Conservation (phyloP, 2,888 invertebrate genomes). For the Caenorhabditis japonica region DNA sequence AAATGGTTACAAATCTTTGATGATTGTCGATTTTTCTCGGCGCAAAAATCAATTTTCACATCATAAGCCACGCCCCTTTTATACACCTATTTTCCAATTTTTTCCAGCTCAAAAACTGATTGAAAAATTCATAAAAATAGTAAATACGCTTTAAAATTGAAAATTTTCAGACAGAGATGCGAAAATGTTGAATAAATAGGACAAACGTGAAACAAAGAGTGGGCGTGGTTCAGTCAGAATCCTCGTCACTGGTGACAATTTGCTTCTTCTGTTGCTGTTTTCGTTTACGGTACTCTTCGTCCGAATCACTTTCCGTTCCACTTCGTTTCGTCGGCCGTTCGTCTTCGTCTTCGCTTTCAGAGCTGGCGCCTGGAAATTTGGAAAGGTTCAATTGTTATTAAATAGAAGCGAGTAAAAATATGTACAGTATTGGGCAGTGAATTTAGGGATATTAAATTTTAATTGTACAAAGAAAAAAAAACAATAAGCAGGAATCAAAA, state of each 20-base stretch:
- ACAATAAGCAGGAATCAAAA: neutral
- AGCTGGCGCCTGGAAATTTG: slow-evolving; percentile 45
- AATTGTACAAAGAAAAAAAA: no score
- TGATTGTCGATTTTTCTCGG: no score
- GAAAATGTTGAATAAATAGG: slow-evolving; percentile 4
- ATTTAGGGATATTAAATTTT: no score
- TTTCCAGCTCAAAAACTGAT: no score
- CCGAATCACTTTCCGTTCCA: slow-evolving; percentile 48
- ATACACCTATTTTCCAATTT: no score
- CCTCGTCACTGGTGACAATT: slow-evolving; percentile 64
- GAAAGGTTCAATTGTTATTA: no score
- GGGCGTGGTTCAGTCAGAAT: slow-evolving; percentile 52
- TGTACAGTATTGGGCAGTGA: no score
- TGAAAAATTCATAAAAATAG: neutral
- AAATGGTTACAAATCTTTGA: no score
- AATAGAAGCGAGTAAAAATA: no score
- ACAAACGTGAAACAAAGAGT: no score
- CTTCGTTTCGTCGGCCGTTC: slow-evolving; percentile 48
- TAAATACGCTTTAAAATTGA: neutral
- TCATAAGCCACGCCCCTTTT: no score
- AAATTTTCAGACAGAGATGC: neutral
- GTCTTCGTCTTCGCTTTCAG: slow-evolving; percentile 59
- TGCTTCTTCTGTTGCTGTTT: slow-evolving; percentile 60
- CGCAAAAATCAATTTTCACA: no score
- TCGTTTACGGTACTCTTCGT: slow-evolving; percentile 54